Evolutionary conservation across 1,140 invertebrate genomes (phyloP).

Genomic region (Zaprionus vittiger): DNA sequence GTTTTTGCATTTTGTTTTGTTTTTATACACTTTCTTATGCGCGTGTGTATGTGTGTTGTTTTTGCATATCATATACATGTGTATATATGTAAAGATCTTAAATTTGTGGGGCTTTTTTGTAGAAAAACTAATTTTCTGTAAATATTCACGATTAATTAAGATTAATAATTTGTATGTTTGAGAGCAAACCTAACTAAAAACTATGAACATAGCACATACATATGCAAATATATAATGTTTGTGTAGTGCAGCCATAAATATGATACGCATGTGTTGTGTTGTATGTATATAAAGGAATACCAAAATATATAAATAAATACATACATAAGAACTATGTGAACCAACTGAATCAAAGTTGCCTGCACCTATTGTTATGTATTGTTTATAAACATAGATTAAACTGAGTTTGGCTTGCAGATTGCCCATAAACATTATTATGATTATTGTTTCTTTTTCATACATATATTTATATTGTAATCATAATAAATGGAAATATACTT

Average conservation of each 20-base stretch:
- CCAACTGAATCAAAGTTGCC: conserved; percentile 33
- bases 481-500: conserved; percentile 49
- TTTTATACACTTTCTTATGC: conserved; percentile 63
- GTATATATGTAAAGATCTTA: conserved; percentile 53
- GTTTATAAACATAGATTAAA: conserved; percentile 50
- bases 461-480: conserved; percentile 41
- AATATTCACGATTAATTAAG: conserved; percentile 51
- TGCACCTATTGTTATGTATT: conserved; percentile 23
- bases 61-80: conserved; percentile 51
- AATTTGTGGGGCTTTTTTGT: conserved; percentile 75
- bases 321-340: conserved; percentile 28
- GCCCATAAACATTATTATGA: conserved; percentile 60
- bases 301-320: conserved; percentile 48
- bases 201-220: conserved; percentile 76
- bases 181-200: conserved; percentile 75
- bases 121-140: conserved; percentile 70
- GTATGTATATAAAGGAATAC: conserved; percentile 58
- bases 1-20: conserved; percentile 40
- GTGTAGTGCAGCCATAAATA: conserved; percentile 76
- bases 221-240: conserved; percentile 20
- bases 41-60: conserved; percentile 52
- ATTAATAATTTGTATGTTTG: conserved; percentile 52
- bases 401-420: conserved; percentile 77
- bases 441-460: conserved; percentile 66
- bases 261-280: conserved; percentile 53